Conservation (phyloP, 2,113 vertebrate genomes). For the Azemiops feae region DNA sequence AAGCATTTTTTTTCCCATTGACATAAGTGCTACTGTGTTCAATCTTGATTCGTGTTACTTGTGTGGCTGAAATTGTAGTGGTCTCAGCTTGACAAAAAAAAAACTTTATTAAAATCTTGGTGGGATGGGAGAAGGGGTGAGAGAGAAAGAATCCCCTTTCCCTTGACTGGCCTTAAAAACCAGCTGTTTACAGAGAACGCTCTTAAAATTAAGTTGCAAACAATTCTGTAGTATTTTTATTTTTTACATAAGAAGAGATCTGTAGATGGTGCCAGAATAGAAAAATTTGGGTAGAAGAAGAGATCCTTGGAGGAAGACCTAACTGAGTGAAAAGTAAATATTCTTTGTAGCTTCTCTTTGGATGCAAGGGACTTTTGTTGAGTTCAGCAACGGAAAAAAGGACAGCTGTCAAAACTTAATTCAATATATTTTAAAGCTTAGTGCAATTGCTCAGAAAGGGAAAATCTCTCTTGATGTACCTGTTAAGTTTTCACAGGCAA, state of each 20-base stretch:
- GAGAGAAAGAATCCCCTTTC: not conserved
- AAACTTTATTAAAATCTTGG: not conserved
- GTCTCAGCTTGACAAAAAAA: not conserved
- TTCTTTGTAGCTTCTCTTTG: conserved; percentile 34
- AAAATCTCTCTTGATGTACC: not conserved
- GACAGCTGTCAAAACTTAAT: not conserved
- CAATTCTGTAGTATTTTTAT: conserved; percentile 34
- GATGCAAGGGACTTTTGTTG: too few relatives aligned
- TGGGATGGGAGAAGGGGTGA: not conserved
- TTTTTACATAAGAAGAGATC: conserved; percentile 51
- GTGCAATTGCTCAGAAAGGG: not conserved
- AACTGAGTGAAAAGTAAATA: not conserved
- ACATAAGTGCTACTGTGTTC: not conserved
- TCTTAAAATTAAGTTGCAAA: conserved; percentile 41
- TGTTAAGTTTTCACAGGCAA: not conserved
- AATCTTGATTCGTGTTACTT: not conserved
- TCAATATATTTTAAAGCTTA: not conserved
- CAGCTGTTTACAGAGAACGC: conserved; percentile 19
- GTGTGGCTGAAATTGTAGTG: conserved; percentile 14
- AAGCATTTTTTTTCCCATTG: not conserved
- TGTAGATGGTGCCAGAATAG: not conserved
- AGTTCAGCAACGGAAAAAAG: too few relatives aligned
- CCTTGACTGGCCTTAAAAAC: conserved; percentile 24
- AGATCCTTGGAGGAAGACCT: not conserved
- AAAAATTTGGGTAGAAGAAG: conserved; percentile 22